Conservation (phyloP, 2,888 invertebrate species). For the Cephus spinipes region DNA sequence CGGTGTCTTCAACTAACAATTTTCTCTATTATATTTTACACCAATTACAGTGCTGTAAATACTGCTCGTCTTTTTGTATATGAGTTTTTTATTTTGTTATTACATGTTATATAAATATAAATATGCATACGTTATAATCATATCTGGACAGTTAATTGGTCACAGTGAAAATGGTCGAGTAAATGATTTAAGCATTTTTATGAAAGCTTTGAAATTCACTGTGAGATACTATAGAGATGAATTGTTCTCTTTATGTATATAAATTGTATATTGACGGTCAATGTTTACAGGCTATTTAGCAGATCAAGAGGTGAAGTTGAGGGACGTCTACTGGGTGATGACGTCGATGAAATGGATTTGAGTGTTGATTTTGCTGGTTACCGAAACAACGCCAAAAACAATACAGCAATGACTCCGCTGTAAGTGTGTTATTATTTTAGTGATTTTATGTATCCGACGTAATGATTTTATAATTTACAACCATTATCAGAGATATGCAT, state of each 20-base stretch:
- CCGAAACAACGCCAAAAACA: constrained; percentile 43
- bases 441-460: neutral
- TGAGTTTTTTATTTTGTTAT: neutral
- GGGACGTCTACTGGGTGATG: constrained; percentile 61
- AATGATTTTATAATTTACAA: neutral
- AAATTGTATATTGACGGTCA: neutral
- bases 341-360: constrained; percentile 62
- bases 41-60: neutral
- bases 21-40: neutral
- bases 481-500: neutral
- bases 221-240: neutral
- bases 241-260: neutral
- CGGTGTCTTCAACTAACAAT: neutral
- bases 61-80: neutral
- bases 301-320: constrained; percentile 64
- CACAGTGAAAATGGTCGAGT: constrained; percentile 5
- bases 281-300: constrained; percentile 63
- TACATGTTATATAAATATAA: constrained; percentile 1
- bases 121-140: neutral
- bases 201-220: neutral
- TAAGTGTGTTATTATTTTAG: constrained; percentile 19
- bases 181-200: constrained; percentile 4
- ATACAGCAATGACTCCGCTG: constrained; percentile 43
- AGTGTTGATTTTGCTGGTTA: constrained; percentile 54
- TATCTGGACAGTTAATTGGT: constrained; percentile 10